Evolutionary conservation across 2,888 invertebrate genomes (phyloP).

Genomic region (Tinea pellionella): DNA sequence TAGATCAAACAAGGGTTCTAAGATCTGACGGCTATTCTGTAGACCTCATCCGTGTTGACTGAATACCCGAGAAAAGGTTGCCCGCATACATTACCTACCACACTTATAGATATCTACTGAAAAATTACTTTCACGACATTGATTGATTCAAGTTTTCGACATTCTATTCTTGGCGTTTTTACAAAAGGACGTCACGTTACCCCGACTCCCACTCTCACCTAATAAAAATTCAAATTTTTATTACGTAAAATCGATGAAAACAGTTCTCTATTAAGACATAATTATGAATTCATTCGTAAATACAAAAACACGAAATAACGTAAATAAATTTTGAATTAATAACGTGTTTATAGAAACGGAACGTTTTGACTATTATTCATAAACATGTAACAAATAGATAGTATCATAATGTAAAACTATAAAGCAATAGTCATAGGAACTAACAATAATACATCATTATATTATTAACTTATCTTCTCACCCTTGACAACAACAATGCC

Average conservation of each 20-base stretch:
- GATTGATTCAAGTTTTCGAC: slow-evolving; percentile 29
- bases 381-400: slow-evolving; percentile 38
- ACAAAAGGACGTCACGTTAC: not conserved
- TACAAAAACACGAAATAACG: slow-evolving; percentile 26
- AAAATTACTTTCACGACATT: slow-evolving; percentile 34
- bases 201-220: not conserved
- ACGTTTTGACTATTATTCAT: slow-evolving; percentile 59
- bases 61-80: slow-evolving; percentile 24
- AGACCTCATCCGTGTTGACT: slow-evolving; percentile 24
- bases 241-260: not conserved
- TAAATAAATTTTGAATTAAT: slow-evolving; percentile 55
- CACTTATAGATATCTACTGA: slow-evolving; percentile 36
- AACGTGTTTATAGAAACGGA: slow-evolving; percentile 45
- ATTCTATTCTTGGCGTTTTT: not conserved
- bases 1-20: slow-evolving; percentile 32
- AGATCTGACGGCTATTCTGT: slow-evolving; percentile 18
- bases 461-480: slow-evolving; percentile 68
- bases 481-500: slow-evolving; percentile 66
- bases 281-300: slow-evolving; percentile 1
- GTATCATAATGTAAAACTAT: slow-evolving; percentile 8
- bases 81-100: slow-evolving; percentile 34
- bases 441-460: slow-evolving; percentile 63
- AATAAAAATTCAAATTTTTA: not conserved
- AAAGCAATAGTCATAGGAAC: slow-evolving; percentile 40
- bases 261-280: not conserved